Conservation (phyloP, 1,140 invertebrate species). For the Theocolax elegans region DNA sequence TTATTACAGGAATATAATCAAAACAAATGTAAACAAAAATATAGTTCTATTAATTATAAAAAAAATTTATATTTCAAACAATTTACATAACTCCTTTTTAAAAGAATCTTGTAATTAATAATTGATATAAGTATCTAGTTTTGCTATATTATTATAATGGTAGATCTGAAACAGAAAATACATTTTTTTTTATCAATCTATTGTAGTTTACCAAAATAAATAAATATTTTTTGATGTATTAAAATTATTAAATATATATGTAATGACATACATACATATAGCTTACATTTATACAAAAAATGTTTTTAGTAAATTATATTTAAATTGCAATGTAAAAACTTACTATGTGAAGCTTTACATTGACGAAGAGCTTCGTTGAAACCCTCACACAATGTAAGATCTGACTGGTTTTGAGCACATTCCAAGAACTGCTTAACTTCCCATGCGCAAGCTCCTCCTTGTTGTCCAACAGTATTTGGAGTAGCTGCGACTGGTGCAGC, state of each 20-base stretch:
- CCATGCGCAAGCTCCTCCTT: conserved; percentile 83
- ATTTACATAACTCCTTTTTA: conserved; percentile 6
- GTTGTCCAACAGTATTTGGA: conserved; percentile 58
- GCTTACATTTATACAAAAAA: too few relatives aligned
- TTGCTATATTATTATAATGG: conserved; percentile 6
- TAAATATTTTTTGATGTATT: too few relatives aligned
- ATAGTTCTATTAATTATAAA: conserved; percentile 29
- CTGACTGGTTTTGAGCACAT: conserved; percentile 86
- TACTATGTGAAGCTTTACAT: conserved; percentile 76
- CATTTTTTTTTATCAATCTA: too few relatives aligned
- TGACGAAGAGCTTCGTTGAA: conserved; percentile 94
- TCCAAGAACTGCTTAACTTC: conserved; percentile 91
- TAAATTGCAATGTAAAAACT: conserved; percentile 49
- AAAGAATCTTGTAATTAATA: conserved; percentile 8
- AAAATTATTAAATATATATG: too few relatives aligned
- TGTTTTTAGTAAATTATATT: not conserved
- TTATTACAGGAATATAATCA: conserved; percentile 1
- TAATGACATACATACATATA: too few relatives aligned
- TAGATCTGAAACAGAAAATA: conserved; percentile 27
- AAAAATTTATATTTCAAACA: conserved; percentile 39
- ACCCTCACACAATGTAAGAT: conserved; percentile 87
- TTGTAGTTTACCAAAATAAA: too few relatives aligned
- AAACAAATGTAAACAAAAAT: conserved; percentile 25
- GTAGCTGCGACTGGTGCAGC: conserved; percentile 58
- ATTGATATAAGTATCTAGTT: conserved; percentile 18